Evolutionary conservation across 1,140 invertebrate species (phyloP).

Genomic region (Zaprionus inermis): DNA sequence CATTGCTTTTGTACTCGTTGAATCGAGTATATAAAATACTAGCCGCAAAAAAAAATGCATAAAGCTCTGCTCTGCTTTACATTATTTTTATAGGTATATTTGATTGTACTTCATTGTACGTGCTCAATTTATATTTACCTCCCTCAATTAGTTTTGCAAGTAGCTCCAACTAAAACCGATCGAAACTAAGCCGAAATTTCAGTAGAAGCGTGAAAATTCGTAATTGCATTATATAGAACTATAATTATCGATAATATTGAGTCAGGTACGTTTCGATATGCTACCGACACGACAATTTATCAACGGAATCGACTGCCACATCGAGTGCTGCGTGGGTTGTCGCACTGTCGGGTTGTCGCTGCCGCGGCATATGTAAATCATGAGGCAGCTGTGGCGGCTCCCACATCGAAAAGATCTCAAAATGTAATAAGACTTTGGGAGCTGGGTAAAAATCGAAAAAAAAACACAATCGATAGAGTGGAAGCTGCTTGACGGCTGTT

Average conservation of each 20-base stretch:
- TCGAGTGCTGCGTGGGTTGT: conserved; percentile 63
- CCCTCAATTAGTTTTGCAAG: neutral
- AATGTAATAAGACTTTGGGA: conserved; percentile 21
- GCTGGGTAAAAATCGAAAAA: conserved; percentile 31
- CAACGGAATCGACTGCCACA: conserved; percentile 31
- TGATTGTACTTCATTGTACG: neutral
- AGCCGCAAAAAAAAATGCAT: too few species aligned
- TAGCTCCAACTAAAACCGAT: neutral
- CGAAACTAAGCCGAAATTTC: neutral
- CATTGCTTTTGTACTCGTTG: too few species aligned
- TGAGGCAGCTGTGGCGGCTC: conserved; percentile 33
- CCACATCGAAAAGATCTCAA: conserved; percentile 14
- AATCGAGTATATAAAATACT: too few species aligned
- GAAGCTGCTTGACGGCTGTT: conserved; percentile 61
- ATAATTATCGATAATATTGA: conserved; percentile 26
- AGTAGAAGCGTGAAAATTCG: conserved; percentile 42
- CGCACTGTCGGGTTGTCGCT: conserved; percentile 1
- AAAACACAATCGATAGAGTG: conserved; percentile 29
- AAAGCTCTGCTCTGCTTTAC: too few species aligned
- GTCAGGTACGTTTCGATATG: conserved; percentile 54
- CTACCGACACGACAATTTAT: conserved; percentile 51
- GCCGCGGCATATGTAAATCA: conserved; percentile 36
- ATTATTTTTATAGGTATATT: too few species aligned
- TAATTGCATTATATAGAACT: conserved; percentile 49
- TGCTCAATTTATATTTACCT: neutral